Percentiles rank a stretch among this genome's conserved stretches.
Conservation (phyloP, 2,888 invertebrate species). For the Diaphora mendica region DNA sequence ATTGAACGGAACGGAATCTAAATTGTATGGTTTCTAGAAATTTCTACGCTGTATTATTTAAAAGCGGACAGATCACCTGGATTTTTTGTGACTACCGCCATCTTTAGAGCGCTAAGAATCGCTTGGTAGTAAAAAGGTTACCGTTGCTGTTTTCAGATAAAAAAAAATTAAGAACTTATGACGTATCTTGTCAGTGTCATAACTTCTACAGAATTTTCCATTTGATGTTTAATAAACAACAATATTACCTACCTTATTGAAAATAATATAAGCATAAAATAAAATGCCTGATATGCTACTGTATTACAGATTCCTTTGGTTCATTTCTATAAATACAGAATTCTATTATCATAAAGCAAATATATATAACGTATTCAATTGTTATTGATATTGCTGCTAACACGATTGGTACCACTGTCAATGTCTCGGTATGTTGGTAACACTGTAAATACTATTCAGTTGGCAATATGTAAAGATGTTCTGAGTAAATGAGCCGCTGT, state of each 20-base stretch:
- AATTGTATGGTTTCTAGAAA: conserved; percentile 3
- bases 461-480: conserved; percentile 11
- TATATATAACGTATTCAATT: conserved; percentile 10
- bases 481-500: conserved; percentile 3
- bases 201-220: too few species aligned
- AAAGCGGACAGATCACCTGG: too few species aligned
- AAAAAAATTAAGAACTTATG: too few species aligned
- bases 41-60: background rate
- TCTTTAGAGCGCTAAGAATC: too few species aligned
- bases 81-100: too few species aligned
- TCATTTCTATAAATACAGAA: background rate
- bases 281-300: background rate
- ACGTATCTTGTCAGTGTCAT: too few species aligned
- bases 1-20: conserved; percentile 4
- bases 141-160: too few species aligned
- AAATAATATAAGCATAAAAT: too few species aligned
- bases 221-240: too few species aligned
- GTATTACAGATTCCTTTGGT: background rate
- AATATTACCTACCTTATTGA: too few species aligned
- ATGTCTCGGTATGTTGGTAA: conserved; percentile 4
- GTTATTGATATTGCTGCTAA: conserved; percentile 9
- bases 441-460: background rate
- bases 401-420: background rate
- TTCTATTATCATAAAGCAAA: conserved; percentile 3
- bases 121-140: too few species aligned